Evolutionary conservation across 2,797 vertebrate genomes (phyloP).

Genomic region (Helicolenus hilgendorfi): DNA sequence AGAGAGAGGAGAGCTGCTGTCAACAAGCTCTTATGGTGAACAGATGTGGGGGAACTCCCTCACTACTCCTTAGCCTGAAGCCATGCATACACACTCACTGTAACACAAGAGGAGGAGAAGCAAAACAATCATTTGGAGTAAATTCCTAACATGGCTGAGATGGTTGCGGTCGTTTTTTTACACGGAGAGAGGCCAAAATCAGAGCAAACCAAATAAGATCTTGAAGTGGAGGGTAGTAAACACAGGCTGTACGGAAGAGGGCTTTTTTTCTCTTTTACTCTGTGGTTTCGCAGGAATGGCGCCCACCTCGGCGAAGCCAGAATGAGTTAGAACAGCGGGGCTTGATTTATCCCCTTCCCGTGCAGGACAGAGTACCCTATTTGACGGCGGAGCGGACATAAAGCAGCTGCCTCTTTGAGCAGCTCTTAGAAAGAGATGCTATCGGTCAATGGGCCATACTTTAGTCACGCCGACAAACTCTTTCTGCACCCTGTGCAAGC

Average conservation of each 20-base stretch:
- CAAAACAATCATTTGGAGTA: conserved; percentile 90
- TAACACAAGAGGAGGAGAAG: conserved; percentile 73
- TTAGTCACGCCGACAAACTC: conserved; percentile 64
- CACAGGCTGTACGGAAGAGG: conserved; percentile 34
- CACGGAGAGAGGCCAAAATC: conserved; percentile 68
- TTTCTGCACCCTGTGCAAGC: conserved; percentile 62
- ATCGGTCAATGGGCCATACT: conserved; percentile 80
- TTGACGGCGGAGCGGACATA: conserved; percentile 76
- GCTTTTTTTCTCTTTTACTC: conserved; percentile 9
- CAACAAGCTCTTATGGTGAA: conserved; percentile 91
- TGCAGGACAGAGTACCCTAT: conserved; percentile 62
- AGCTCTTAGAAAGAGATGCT: conserved; percentile 74
- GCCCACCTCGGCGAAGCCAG: conserved; percentile 34
- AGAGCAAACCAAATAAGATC: conserved; percentile 51
- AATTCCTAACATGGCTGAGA: conserved; percentile 87
- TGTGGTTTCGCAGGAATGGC: conserved; percentile 65
- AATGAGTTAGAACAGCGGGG: conserved; percentile 44
- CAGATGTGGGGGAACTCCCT: conserved; percentile 92
- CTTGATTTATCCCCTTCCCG: conserved; percentile 73
- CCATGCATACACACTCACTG: conserved; percentile 54
- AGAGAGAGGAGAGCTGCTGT: conserved; percentile 81
- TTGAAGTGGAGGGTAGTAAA: conserved; percentile 70
- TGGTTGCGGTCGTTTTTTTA: conserved; percentile 70
- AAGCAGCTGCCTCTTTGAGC: conserved; percentile 82
- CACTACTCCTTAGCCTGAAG: conserved; percentile 82